These are phyloP conservation scores for Machimus atricapillus DNA, from an alignment of 2,888 invertebrate species.

Conservation along the genomic window DNA sequence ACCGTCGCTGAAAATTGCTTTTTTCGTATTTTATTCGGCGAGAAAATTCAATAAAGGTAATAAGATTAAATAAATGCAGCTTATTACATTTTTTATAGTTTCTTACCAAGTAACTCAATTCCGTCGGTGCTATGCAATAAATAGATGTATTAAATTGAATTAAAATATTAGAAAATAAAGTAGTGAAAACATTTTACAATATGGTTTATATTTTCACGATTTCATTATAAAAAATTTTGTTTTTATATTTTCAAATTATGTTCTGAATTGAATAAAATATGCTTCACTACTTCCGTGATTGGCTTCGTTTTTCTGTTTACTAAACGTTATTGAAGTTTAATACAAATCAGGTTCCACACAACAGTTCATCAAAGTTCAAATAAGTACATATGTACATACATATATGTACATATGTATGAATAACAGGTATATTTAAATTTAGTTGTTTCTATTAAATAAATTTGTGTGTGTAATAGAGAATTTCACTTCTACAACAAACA, in stretches of 20 bases:
- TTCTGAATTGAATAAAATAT: too few species aligned
- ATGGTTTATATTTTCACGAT: background rate
- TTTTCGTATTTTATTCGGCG: background rate
- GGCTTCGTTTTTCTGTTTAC: background rate
- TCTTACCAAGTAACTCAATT: conserved; percentile 6
- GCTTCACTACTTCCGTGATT: too few species aligned
- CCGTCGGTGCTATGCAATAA: conserved; percentile 22
- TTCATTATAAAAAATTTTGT: background rate
- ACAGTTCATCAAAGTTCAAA: too few species aligned
- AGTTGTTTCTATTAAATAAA: background rate
- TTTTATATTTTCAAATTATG: background rate
- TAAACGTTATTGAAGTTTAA: background rate
- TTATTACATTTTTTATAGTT: background rate
- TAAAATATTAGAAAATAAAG: background rate
- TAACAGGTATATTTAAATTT: background rate
- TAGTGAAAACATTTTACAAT: background rate
- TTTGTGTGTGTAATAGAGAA: too few species aligned
- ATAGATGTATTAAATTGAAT: background rate
- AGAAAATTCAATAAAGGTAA: background rate
- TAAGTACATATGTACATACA: too few species aligned
- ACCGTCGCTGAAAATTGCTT: background rate
- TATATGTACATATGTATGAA: too few species aligned
- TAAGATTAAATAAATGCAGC: background rate
- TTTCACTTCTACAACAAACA: too few species aligned
- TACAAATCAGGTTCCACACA: background rate